Base-by-base conservation (phyloP, 2,797 vertebrate genomes). In the Pelobates cultripes region DNA sequence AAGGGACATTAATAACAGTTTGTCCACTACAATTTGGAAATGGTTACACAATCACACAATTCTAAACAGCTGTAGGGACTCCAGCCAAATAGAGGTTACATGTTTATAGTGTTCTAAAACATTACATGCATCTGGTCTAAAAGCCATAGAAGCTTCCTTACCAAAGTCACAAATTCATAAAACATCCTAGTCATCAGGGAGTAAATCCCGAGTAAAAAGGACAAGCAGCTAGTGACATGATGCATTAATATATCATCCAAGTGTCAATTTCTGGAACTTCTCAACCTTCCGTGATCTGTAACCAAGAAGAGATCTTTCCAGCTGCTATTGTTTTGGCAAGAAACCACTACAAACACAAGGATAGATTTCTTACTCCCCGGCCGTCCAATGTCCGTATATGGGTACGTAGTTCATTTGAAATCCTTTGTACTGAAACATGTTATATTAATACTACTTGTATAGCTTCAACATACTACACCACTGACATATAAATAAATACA, bases 81-180 rank as follows among this genome's bases (percentile, higher is more conserved):
- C 10, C 40, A 74, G 61, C 51, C 55, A 80, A 80, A 69, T 61
- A 7, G 67, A 51, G 64, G 76, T 82, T 71, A 81, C 68, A 53
- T 75, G 1, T 66, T 82, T 82, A 71, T 66, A n/a, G 41, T 8
- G n/a, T 57, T 63, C 75, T 73, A 73, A 71, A 82, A 67, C 70
- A 77, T 67, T 64, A 77, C 44, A 64, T 64, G 73, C 61, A 17
- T 44, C 66, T 77, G 43, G 77, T 72, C 43, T 72, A 77, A 82
- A 77, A 77, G 80, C 73, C 80, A 82, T 17, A 40, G 41, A 71
- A 76, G 71, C 55, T 76, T 66, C 55, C 73, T 76, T 64, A 70
- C 73, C 73, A 76, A 61, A 70, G 73, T 70, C 67, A 71, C 63
- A 57, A 61, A 73, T 81, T 81, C 68, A 81, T 71, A 81, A 81